phyloP scores from a whole-genome alignment of 2,797 vertebrate genomes.

The Lagodon rhomboides region DNA sequence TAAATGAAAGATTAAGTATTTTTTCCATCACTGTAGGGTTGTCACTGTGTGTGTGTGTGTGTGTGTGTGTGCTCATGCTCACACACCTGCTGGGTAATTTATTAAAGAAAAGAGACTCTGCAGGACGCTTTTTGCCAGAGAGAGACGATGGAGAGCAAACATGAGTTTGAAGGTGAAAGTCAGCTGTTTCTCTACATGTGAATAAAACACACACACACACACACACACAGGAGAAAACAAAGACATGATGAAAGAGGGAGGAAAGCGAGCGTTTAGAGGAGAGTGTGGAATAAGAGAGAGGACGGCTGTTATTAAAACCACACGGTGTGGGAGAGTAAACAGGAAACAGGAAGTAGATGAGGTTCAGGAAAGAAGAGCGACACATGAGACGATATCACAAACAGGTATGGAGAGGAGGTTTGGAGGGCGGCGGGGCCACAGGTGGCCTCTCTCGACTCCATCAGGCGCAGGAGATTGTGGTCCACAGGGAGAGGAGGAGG shows the following conservation, averaged over 20 bases:
- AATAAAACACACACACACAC: not conserved
- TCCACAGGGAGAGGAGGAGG: constrained; percentile 20
- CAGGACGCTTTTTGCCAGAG: constrained; percentile 2
- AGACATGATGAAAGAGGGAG: constrained; percentile 10
- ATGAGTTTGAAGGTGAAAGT: constrained; percentile 37
- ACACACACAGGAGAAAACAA: not conserved
- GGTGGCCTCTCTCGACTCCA: constrained; percentile 60
- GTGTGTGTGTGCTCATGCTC: not conserved
- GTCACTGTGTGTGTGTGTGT: too few species aligned
- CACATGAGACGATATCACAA: constrained; percentile 31
- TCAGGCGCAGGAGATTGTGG: constrained; percentile 60
- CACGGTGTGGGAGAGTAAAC: constrained; percentile 26
- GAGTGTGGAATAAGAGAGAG: constrained; percentile 13
- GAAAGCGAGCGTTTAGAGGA: constrained; percentile 3
- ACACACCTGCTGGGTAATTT: constrained; percentile 39
- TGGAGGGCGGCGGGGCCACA: constrained; percentile 49
- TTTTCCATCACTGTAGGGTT: too few species aligned
- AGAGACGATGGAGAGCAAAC: not conserved
- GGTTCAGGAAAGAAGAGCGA: constrained; percentile 26
- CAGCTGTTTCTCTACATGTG: constrained; percentile 23
- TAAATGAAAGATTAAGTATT: too few species aligned
- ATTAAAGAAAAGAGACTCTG: constrained; percentile 29
- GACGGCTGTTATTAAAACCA: constrained; percentile 20
- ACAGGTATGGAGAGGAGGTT: constrained; percentile 69
- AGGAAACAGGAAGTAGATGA: constrained; percentile 9